A percentile compares a stretch with the other conserved stretches of the same genome.
Evolutionary conservation across 2,888 invertebrate genomes (phyloP).

Genomic region (Lampropteryx suffumata): DNA sequence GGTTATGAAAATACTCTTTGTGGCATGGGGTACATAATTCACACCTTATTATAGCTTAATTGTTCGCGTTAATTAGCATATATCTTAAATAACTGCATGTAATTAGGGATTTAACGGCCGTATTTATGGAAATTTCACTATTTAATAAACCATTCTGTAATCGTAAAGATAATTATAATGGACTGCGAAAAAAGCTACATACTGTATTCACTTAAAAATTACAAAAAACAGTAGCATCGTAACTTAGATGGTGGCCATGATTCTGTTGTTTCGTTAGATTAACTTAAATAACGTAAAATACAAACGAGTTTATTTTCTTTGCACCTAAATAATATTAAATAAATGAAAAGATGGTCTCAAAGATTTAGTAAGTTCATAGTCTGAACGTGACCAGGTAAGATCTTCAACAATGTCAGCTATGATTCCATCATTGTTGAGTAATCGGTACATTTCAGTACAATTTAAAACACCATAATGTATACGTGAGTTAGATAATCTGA

Average conservation of each 20-base stretch:
- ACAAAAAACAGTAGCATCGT: too few species aligned
- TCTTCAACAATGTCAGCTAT: constrained; percentile 1
- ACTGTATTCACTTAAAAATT: too few species aligned
- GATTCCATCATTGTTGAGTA: background rate
- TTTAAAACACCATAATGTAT: constrained; percentile 20
- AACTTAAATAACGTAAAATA: too few species aligned
- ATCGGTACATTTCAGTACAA: too few species aligned
- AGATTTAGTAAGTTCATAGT: background rate
- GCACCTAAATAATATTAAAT: too few species aligned
- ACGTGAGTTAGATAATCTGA: constrained; percentile 20
- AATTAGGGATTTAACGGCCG: constrained; percentile 15
- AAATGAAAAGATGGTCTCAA: background rate
- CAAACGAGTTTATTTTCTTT: too few species aligned
- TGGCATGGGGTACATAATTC: constrained; percentile 9
- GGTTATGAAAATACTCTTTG: constrained; percentile 10
- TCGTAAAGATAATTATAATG: constrained; percentile 8
- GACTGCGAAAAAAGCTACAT: constrained; percentile 4
- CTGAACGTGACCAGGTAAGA: constrained; percentile 10
- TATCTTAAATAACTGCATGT: constrained; percentile 13
- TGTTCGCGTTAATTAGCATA: constrained; percentile 8
- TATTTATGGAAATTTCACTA: background rate
- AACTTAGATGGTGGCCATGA: too few species aligned
- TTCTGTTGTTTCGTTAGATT: too few species aligned
- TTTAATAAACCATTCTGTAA: background rate
- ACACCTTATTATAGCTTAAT: constrained; percentile 11